These are phyloP conservation scores for Clarias platycephalus DNA, from an alignment of 2,797 vertebrate genomes.

Conservation along the genomic window DNA sequence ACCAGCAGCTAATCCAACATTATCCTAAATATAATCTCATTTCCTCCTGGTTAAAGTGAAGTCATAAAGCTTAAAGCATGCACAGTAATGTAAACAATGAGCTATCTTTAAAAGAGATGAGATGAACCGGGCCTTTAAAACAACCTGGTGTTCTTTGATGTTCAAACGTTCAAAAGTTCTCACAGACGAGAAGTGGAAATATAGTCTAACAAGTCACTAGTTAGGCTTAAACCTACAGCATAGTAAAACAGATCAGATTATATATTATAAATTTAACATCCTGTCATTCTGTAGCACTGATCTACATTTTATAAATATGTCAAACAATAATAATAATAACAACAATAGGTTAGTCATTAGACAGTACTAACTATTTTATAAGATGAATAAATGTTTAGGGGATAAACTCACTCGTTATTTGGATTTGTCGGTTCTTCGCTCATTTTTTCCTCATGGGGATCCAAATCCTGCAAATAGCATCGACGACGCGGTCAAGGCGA, in stretches of 20 bases:
- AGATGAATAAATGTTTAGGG: not conserved
- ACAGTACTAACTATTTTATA: too few species aligned
- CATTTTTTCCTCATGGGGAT: constrained; percentile 97
- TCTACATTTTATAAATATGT: not conserved
- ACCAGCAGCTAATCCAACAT: too few species aligned
- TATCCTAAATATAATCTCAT: not conserved
- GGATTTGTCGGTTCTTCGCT: constrained; percentile 98
- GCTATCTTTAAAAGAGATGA: not conserved
- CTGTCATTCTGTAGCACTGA: not conserved
- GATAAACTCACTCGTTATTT: constrained; percentile 90
- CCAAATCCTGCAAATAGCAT: constrained; percentile 85
- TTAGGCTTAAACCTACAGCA: not conserved
- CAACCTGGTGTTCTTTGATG: not conserved
- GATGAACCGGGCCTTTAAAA: constrained; percentile 13
- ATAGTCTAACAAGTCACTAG: not conserved
- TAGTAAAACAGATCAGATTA: not conserved
- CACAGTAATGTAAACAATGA: not conserved
- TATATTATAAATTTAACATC: not conserved
- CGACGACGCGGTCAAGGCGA: constrained; percentile 84
- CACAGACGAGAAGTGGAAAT: not conserved
- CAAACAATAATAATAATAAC: too few species aligned
- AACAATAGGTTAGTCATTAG: too few species aligned
- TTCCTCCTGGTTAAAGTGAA: not conserved
- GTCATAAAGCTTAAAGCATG: not conserved
- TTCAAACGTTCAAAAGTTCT: not conserved